Conservation (phyloP, 2,113 vertebrate genomes). For the Pterophyllum scalare region DNA sequence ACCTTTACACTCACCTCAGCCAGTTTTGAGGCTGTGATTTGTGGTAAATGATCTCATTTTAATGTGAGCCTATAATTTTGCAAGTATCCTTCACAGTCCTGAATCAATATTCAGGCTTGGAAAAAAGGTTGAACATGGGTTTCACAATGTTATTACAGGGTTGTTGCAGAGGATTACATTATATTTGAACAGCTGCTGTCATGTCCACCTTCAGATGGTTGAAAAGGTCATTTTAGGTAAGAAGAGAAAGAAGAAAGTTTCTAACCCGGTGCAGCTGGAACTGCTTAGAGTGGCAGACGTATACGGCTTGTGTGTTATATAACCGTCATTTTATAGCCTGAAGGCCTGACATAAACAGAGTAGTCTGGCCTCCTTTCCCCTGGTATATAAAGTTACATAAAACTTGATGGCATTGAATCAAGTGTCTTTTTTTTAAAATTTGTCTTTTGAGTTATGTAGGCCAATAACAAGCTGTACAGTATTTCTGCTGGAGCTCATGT, state of each 20-base stretch:
- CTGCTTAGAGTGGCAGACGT: constrained; percentile 6
- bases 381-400: constrained; percentile 46
- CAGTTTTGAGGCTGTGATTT: background rate
- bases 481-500: constrained; percentile 23
- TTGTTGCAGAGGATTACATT: background rate
- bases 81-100: background rate
- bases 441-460: constrained; percentile 18
- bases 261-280: background rate
- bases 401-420: constrained; percentile 38
- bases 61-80: background rate
- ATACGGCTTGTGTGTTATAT: constrained; percentile 25
- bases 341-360: constrained; percentile 18
- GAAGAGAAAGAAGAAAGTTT: background rate
- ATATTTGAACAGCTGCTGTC: background rate
- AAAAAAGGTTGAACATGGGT: background rate
- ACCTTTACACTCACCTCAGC: background rate
- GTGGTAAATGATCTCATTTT: background rate
- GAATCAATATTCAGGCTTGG: background rate
- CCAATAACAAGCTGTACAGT: constrained; percentile 28
- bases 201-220: background rate
- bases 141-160: background rate
- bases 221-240: background rate
- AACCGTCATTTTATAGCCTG: constrained; percentile 40
- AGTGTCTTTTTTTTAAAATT: background rate
- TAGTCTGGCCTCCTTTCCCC: constrained; percentile 36